phyloP scores from a whole-genome alignment of 2,888 invertebrate species.

The Rhodophaea formosa region DNA sequence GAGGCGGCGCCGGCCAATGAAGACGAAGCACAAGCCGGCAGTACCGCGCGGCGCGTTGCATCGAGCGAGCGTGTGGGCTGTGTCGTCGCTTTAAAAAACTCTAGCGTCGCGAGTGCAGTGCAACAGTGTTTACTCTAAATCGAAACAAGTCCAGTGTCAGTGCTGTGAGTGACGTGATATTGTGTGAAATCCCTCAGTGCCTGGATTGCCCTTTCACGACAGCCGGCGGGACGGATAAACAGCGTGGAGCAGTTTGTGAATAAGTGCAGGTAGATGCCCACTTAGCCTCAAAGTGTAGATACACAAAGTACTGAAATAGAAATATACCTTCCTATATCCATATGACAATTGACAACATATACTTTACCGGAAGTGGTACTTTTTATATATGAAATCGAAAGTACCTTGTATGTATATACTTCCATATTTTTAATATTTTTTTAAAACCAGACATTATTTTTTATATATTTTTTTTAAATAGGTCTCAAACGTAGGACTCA shows the following conservation, averaged over 20 bases:
- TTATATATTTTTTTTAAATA: too few species aligned
- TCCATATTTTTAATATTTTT: too few species aligned
- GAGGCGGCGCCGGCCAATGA: conserved; percentile 21
- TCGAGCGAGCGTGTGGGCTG: conserved; percentile 30
- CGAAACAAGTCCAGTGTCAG: background rate
- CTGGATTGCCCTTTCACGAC: conserved; percentile 10
- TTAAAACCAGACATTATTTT: too few species aligned
- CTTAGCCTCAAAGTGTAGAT: too few species aligned
- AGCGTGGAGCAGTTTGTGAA: background rate
- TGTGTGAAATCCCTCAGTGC: conserved; percentile 12
- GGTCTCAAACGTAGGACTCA: too few species aligned
- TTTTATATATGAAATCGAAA: too few species aligned
- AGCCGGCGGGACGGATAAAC: background rate
- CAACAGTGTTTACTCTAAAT: conserved; percentile 1
- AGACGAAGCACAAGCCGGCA: conserved; percentile 31
- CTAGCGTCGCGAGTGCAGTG: conserved; percentile 21
- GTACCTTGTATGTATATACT: too few species aligned
- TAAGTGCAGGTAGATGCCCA: background rate
- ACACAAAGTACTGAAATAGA: too few species aligned
- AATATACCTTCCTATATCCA: too few species aligned
- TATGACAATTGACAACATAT: too few species aligned
- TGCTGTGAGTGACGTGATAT: conserved; percentile 12
- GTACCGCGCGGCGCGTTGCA: conserved; percentile 55
- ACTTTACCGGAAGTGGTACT: too few species aligned
- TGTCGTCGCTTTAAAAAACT: background rate